These are phyloP conservation scores for Amblyjoppa proteus DNA, from an alignment of 2,888 invertebrate species.

Conservation along the genomic window DNA sequence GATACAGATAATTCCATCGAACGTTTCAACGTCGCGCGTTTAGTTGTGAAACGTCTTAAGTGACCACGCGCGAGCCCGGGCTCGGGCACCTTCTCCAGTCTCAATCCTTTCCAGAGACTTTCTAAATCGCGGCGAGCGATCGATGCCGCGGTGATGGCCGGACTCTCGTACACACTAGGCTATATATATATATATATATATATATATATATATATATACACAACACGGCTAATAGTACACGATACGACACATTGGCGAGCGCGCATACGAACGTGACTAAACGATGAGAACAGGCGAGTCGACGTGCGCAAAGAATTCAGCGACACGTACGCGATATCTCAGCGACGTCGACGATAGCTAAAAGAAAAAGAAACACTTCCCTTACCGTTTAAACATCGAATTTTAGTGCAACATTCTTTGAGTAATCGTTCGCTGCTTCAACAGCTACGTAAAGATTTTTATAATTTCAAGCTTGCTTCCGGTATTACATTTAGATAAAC, in stretches of 20 bases:
- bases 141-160: constrained; percentile 53
- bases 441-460: not conserved
- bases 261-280: constrained; percentile 60
- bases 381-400: not conserved
- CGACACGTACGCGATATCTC: constrained; percentile 55
- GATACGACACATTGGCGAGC: constrained; percentile 51
- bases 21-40: constrained; percentile 35
- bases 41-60: constrained; percentile 59
- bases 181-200: constrained; percentile 5
- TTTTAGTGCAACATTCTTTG: not conserved
- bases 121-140: constrained; percentile 63
- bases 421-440: not conserved
- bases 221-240: constrained; percentile 47
- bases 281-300: constrained; percentile 31
- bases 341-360: not conserved
- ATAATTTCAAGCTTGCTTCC: no score
- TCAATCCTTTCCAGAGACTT: constrained; percentile 62
- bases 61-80: constrained; percentile 22
- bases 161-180: constrained; percentile 1
- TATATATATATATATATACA: constrained; percentile 1
- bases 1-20: constrained; percentile 13
- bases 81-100: constrained; percentile 58
- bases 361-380: not conserved
- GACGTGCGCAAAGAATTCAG: constrained; percentile 53
- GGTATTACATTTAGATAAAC: no score